Percentiles rank a stretch among this genome's conserved stretches.
Evolutionary conservation across 2,888 invertebrate genomes (phyloP).

Genomic region (Eumacrocentrus americanus): DNA sequence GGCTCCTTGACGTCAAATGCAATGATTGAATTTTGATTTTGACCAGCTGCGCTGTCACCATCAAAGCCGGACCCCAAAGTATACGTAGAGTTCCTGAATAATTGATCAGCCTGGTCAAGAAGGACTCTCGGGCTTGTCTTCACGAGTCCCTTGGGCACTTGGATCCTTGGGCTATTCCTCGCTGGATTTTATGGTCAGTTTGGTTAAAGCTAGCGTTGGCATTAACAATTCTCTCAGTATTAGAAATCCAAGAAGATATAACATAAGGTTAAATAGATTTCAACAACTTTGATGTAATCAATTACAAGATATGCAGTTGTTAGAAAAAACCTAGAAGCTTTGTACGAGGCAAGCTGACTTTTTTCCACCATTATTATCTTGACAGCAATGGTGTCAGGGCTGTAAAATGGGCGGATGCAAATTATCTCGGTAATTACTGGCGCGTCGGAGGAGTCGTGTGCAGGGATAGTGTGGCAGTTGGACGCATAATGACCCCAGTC

Average conservation of each 20-base stretch:
- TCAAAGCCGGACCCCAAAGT: not conserved
- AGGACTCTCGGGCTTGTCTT: not conserved
- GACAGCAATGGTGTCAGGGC: slow-evolving; percentile 29
- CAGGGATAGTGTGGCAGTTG: slow-evolving; percentile 21
- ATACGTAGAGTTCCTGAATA: slow-evolving; percentile 16
- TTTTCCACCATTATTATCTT: no score
- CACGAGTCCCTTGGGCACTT: not conserved
- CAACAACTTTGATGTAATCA: no score
- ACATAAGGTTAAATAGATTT: no score
- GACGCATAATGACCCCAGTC: slow-evolving; percentile 28
- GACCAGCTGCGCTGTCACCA: not conserved
- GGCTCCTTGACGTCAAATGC: slow-evolving; percentile 1
- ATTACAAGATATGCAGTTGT: no score
- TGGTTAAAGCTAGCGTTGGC: slow-evolving; percentile 24
- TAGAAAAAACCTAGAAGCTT: no score
- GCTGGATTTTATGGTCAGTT: slow-evolving; percentile 11
- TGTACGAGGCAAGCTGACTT: no score
- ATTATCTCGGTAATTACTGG: slow-evolving; percentile 35
- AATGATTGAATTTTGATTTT: slow-evolving; percentile 13
- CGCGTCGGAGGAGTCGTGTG: slow-evolving; percentile 34
- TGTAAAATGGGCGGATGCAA: slow-evolving; percentile 16
- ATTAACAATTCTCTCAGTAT: no score
- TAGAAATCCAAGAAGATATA: no score
- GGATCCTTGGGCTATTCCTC: not conserved
- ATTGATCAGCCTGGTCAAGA: slow-evolving; percentile 11